Evolutionary conservation across 1,140 invertebrate species (phyloP).

Genomic region (Littorina saxatilis): DNA sequence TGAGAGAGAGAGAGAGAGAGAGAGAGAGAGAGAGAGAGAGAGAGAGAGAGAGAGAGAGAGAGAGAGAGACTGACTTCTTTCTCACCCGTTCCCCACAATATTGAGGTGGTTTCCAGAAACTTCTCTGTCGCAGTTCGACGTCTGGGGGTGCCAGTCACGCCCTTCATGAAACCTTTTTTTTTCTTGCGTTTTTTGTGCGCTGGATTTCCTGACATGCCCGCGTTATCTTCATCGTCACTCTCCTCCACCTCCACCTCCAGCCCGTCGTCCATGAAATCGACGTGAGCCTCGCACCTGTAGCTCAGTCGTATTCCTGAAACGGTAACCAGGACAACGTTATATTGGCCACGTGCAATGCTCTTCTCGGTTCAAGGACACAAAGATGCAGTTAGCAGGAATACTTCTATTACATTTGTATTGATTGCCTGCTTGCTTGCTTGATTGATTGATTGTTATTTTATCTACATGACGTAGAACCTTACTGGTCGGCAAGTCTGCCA

Average conservation of each 20-base stretch:
- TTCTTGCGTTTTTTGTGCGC: background rate
- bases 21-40: too few species aligned
- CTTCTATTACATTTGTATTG: too few species aligned
- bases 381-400: too few species aligned
- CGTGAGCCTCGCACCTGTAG: constrained; percentile 22
- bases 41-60: too few species aligned
- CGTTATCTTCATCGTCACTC: background rate
- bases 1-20: too few species aligned
- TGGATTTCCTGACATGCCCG: background rate
- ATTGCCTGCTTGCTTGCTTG: too few species aligned
- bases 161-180: constrained; percentile 1
- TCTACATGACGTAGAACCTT: too few species aligned
- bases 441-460: background rate
- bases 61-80: too few species aligned
- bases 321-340: background rate
- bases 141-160: background rate
- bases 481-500: too few species aligned
- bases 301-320: constrained; percentile 22
- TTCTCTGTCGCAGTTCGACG: constrained; percentile 21
- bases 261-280: constrained; percentile 22
- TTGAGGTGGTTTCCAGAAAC: constrained; percentile 26
- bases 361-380: background rate
- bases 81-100: constrained; percentile 32
- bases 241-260: constrained; percentile 26
- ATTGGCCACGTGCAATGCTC: background rate